Evolutionary conservation across 2,797 vertebrate genomes (phyloP).

Genomic region (Manis javanica): DNA sequence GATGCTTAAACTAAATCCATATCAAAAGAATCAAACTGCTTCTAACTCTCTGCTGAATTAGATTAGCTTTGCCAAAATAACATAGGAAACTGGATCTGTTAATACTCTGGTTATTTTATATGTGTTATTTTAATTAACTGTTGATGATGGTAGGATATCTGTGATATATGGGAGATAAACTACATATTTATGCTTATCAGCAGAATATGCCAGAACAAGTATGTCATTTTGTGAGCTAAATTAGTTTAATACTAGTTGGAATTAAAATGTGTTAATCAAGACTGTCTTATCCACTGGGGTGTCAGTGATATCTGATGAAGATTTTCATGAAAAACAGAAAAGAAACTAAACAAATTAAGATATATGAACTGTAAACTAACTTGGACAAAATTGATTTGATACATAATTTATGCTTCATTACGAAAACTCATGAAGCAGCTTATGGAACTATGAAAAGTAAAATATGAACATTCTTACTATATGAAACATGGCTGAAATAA

Average conservation of each 20-base stretch:
- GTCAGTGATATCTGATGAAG: slow-evolving; percentile 66
- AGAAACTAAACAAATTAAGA: slow-evolving; percentile 68
- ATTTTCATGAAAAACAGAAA: slow-evolving; percentile 58
- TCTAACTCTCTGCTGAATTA: slow-evolving; percentile 30
- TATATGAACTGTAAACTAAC: slow-evolving; percentile 53
- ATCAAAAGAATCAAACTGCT: slow-evolving; percentile 29
- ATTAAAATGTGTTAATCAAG: slow-evolving; percentile 81
- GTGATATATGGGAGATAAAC: slow-evolving; percentile 41
- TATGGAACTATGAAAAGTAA: slow-evolving; percentile 65
- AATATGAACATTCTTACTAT: slow-evolving; percentile 26
- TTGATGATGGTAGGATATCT: slow-evolving; percentile 54
- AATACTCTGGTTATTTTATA: slow-evolving; percentile 52
- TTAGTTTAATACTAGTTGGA: slow-evolving; percentile 79
- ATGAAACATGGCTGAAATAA: slow-evolving; percentile 41
- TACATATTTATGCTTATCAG: slow-evolving; percentile 68
- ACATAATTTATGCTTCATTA: slow-evolving; percentile 56
- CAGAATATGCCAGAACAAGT: slow-evolving; percentile 58
- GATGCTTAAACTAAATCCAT: slow-evolving; percentile 40
- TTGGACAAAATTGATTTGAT: slow-evolving; percentile 67
- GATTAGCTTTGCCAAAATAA: slow-evolving; percentile 38
- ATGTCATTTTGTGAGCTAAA: slow-evolving; percentile 76
- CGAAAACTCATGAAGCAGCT: slow-evolving; percentile 50
- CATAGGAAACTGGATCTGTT: slow-evolving; percentile 36
- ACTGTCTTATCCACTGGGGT: slow-evolving; percentile 54
- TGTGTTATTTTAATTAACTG: slow-evolving; percentile 69